phyloP scores from a whole-genome alignment of 2,113 vertebrate genomes.

The Podarcis muralis region DNA sequence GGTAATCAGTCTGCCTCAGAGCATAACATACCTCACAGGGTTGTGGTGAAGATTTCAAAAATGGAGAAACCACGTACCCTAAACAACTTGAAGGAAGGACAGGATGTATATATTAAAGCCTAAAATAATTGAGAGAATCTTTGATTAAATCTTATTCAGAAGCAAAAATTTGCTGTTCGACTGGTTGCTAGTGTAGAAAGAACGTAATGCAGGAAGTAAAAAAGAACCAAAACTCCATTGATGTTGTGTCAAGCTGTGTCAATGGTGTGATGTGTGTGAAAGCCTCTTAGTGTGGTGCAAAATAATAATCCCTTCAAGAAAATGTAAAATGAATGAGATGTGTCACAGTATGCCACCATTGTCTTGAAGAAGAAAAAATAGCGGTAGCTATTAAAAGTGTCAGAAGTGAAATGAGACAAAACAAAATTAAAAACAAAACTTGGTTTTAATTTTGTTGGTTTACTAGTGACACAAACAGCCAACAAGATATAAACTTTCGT shows the following conservation, averaged over 20 bases:
- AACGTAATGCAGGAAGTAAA: no score
- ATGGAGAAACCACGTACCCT: no score
- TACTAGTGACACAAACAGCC: conserved; percentile 3
- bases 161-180: no score
- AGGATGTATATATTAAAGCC: no score
- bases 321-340: conserved; percentile 45
- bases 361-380: conserved; percentile 40
- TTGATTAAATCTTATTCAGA: no score
- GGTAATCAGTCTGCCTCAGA: no score
- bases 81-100: no score
- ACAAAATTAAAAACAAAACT: conserved; percentile 8
- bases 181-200: no score
- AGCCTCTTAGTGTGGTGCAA: conserved; percentile 25
- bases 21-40: no score
- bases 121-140: no score
- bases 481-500: conserved; percentile 4
- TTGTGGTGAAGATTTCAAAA: no score
- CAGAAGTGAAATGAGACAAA: conserved; percentile 4
- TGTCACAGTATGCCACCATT: conserved; percentile 44
- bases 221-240: conserved; percentile 12
- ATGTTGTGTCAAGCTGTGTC: conserved; percentile 33
- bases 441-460: conserved; percentile 8
- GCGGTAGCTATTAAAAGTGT: conserved; percentile 21
- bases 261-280: conserved; percentile 22
- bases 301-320: conserved; percentile 43